These are phyloP conservation scores for Adineta ricciae DNA, from an alignment of 2,888 invertebrate species.

Conservation along the genomic window DNA sequence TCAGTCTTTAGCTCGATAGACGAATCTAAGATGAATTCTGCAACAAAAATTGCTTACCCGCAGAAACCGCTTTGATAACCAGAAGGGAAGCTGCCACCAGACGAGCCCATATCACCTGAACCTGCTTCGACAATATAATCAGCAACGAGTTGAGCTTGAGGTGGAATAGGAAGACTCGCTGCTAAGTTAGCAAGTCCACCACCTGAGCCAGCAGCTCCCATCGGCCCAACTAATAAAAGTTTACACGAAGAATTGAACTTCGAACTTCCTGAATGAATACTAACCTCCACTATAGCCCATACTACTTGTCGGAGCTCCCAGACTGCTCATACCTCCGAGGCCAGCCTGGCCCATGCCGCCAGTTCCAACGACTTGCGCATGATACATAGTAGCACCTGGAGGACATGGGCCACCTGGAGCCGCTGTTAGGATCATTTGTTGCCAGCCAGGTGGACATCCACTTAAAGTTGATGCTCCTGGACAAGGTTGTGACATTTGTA, in stretches of 20 bases:
- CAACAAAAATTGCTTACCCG: not conserved
- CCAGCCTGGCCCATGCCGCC: not conserved
- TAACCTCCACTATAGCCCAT: no score
- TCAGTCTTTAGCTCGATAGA: no score
- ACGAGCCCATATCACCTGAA: not conserved
- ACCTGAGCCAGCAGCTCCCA: not conserved
- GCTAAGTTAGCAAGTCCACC: not conserved
- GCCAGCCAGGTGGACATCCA: conserved; percentile 10
- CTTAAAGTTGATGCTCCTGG: not conserved
- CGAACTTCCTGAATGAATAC: no score
- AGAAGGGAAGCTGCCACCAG: not conserved
- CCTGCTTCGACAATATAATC: not conserved
- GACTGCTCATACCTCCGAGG: not conserved
- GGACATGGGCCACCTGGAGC: not conserved
- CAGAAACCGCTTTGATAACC: not conserved
- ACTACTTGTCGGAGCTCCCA: not conserved
- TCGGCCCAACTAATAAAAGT: not conserved
- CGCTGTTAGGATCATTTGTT: not conserved
- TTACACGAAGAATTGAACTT: not conserved
- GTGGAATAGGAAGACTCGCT: not conserved
- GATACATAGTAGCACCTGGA: not conserved
- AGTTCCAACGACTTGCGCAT: not conserved
- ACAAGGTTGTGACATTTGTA: not conserved
- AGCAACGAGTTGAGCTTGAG: not conserved
- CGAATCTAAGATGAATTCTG: no score